Evolutionary conservation across 2,113 vertebrate species (phyloP).

Genomic region (Onychostoma macrolepis): DNA sequence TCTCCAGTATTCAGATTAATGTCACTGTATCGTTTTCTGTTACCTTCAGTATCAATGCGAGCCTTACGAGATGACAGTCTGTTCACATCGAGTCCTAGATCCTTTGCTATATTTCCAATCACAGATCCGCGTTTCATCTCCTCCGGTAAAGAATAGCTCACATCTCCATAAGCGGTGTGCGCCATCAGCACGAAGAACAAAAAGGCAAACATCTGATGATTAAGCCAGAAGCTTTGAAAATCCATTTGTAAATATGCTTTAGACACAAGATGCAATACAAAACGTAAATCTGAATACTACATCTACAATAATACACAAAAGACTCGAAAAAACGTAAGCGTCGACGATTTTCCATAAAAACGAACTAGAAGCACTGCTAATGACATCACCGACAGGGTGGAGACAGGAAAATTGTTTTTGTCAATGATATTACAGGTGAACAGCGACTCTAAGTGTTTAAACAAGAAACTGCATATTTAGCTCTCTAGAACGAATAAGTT

Average conservation of each 20-base stretch:
- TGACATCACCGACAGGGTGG: slow-evolving; percentile 6
- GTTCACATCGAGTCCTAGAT: no score
- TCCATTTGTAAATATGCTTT: background rate
- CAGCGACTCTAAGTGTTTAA: slow-evolving; percentile 55
- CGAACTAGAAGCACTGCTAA: background rate
- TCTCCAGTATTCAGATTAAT: no score
- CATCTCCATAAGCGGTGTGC: no score
- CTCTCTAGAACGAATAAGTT: background rate
- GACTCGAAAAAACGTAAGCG: background rate
- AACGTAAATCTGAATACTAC: background rate
- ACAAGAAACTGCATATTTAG: background rate
- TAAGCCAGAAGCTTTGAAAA: no score
- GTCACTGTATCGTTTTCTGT: no score
- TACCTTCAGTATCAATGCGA: no score
- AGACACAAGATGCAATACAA: background rate
- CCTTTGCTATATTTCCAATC: no score
- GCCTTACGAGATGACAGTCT: no score
- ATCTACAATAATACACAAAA: background rate
- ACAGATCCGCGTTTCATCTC: no score
- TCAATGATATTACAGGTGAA: slow-evolving; percentile 24
- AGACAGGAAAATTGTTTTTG: background rate
- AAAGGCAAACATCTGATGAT: background rate
- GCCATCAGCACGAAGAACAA: background rate
- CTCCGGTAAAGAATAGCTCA: no score
- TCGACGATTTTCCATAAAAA: background rate